Evolutionary conservation across 2,797 vertebrate genomes (phyloP).

Genomic region (Tapirus indicus): DNA sequence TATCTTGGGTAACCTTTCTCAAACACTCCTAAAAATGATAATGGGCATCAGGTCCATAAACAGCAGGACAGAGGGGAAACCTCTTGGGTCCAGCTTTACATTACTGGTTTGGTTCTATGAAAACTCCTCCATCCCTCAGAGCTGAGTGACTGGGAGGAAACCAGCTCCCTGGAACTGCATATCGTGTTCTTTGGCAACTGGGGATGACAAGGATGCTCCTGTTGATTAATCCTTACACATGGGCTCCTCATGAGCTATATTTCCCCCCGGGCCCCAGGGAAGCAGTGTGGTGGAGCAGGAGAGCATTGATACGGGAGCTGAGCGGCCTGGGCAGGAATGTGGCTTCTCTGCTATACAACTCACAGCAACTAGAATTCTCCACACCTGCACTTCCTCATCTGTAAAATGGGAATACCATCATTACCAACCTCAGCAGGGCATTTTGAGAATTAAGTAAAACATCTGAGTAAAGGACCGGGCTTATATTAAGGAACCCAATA

Average conservation of each 20-base stretch:
- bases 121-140: background rate
- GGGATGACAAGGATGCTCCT: background rate
- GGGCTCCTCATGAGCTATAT: background rate
- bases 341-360: background rate
- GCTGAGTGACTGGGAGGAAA: background rate
- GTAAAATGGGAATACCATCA: background rate
- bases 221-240: background rate
- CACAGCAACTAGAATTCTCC: background rate
- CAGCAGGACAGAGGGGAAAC: background rate
- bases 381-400: background rate
- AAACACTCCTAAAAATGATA: background rate
- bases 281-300: background rate
- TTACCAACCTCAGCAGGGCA: background rate
- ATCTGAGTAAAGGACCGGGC: background rate
- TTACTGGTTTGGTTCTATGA: background rate
- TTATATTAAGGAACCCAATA: background rate
- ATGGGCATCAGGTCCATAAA: background rate
- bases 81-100: background rate
- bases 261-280: background rate
- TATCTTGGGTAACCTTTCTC: background rate
- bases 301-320: background rate
- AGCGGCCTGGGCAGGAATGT: background rate
- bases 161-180: background rate
- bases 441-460: conserved; percentile 1
- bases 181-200: background rate